Conservation (phyloP, 2,888 invertebrate species). For the Callimorpha dominula region DNA sequence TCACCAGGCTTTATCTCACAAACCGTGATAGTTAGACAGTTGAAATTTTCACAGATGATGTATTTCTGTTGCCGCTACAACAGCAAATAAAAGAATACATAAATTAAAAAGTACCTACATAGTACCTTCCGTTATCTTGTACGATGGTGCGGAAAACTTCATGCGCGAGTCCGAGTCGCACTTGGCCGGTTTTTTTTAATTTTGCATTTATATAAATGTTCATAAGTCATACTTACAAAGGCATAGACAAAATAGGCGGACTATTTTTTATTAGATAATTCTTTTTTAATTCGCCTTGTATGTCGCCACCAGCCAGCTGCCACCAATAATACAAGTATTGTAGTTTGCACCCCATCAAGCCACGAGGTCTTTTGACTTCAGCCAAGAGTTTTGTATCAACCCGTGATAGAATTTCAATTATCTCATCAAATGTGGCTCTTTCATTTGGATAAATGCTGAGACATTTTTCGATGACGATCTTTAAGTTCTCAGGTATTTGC, state of each 20-base stretch:
- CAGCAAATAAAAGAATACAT: too few species aligned
- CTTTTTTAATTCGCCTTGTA: constrained; percentile 95
- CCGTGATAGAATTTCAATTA: constrained; percentile 81
- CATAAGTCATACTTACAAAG: constrained; percentile 85
- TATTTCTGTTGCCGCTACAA: too few species aligned
- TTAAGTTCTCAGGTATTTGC: constrained; percentile 87
- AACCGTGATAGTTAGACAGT: too few species aligned
- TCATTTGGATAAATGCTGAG: constrained; percentile 89
- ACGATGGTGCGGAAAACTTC: not conserved
- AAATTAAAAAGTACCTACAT: too few species aligned
- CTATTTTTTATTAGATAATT: constrained; percentile 96
- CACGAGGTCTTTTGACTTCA: constrained; percentile 75
- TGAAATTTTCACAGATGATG: too few species aligned
- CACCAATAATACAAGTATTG: constrained; percentile 97
- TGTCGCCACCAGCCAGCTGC: constrained; percentile 98
- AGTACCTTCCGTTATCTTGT: not conserved
- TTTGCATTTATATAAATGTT: not conserved
- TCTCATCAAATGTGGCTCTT: constrained; percentile 84
- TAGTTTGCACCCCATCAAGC: constrained; percentile 87
- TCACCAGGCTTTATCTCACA: too few species aligned
- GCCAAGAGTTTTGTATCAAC: constrained; percentile 73
- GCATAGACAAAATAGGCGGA: constrained; percentile 93
- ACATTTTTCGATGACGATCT: constrained; percentile 90
- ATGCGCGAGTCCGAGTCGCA: not conserved
- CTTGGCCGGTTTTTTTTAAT: not conserved